Percentiles rank a stretch among this genome's conserved stretches.
phyloP scores from a whole-genome alignment of 2,113 vertebrate species.

The Rhea americana region DNA sequence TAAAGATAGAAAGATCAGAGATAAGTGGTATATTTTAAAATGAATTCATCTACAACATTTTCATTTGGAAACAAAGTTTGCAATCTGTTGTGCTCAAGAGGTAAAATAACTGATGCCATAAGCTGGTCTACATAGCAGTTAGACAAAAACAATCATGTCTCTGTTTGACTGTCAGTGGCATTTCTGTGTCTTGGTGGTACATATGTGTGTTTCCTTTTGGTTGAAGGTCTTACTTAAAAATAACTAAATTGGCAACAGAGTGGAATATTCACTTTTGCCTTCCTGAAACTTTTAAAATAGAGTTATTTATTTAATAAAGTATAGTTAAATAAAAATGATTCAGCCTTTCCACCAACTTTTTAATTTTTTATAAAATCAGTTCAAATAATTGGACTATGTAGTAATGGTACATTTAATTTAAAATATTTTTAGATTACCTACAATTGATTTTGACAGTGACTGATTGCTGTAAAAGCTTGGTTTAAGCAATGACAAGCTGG shows the following conservation, averaged over 20 bases:
- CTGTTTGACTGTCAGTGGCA: neutral
- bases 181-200: neutral
- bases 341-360: neutral
- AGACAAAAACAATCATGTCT: neutral
- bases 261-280: neutral
- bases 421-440: constrained; percentile 49
- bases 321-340: neutral
- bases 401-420: constrained; percentile 33
- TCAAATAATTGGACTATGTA: constrained; percentile 22
- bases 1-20: neutral
- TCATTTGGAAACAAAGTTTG: neutral
- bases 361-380: neutral
- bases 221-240: neutral
- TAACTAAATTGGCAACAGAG: neutral
- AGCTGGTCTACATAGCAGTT: neutral
- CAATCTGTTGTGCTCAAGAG: neutral
- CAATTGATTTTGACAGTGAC: constrained; percentile 56
- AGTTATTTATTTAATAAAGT: neutral
- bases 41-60: neutral
- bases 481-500: constrained; percentile 55
- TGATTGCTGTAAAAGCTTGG: constrained; percentile 40
- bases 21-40: neutral
- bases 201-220: neutral
- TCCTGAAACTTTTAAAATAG: neutral
- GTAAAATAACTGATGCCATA: neutral